Base-by-base conservation (phyloP, 2,888 invertebrate species). In the Caenorhabditis auriculariae region DNA sequence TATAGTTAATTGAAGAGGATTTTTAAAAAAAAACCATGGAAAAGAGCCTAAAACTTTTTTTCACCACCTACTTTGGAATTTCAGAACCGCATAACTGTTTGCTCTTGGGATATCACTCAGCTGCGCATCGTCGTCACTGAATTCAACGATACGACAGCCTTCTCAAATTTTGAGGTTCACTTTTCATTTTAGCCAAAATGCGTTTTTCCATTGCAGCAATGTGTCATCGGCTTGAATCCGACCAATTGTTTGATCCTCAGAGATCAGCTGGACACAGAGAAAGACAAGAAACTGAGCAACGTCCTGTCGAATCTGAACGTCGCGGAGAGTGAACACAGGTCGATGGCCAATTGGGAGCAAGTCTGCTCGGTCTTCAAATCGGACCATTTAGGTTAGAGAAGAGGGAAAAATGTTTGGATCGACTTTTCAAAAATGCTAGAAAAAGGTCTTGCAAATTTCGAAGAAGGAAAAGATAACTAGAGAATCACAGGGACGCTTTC, bases 71-170 rank as follows among this genome's bases (percentile, higher is more conserved):
- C n/a, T n/a, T n/a, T n/a, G n/a, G 7, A 1, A 21, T 55, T 75
- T 55, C 45, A 75, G 75, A 75, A 69, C 45, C 53, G 54, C 27
- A 63, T 75, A 15, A 48, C 63, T 0, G 39, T 73, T 7, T 60
- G 58, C 12, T 71, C 69, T 7, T 71, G 71, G 64, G 73, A 76
- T 32, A 51, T 61, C 2, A 65, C 61, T 39, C 70, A 74, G 21
- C 54, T 71, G 29, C 64, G 72, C 1, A 52, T 76, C 17, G 54
- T 68, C 3, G 54, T 61, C 1, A 60, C 72, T 32, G 69, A 71
- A 23, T 74, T 73, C 54, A 62, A 63, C 21, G 76, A 76, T 51
- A 67, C 73, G 9, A 42, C 58, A 5, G 35, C 58, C 19, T 74
- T 74, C 32, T 70, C 72, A 0, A 60, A 69, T 39, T 49, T 60